These are phyloP conservation scores for Poeciliopsis presidionis DNA, from an alignment of 2,797 vertebrate species.

Conservation along the genomic window DNA sequence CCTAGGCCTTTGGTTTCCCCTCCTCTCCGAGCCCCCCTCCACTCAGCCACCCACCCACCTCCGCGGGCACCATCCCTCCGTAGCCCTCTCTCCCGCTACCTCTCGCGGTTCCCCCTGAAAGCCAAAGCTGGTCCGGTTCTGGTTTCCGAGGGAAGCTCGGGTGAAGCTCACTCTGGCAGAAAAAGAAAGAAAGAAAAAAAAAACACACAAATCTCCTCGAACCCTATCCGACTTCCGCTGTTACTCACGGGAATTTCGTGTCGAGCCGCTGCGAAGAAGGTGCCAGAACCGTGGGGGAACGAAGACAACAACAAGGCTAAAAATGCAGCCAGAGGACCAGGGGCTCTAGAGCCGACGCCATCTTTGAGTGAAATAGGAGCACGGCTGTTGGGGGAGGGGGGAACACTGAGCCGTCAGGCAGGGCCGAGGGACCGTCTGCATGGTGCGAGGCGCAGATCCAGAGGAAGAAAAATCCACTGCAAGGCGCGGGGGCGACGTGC, in stretches of 20 bases:
- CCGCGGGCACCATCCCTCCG: constrained; percentile 73
- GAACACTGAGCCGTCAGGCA: constrained; percentile 72
- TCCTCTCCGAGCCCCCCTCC: constrained; percentile 37
- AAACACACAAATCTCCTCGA: constrained; percentile 14
- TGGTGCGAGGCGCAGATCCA: constrained; percentile 71
- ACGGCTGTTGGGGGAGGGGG: constrained; percentile 82
- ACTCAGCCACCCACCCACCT: constrained; percentile 67
- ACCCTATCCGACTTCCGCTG: constrained; percentile 37
- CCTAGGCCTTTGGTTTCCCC: constrained; percentile 75
- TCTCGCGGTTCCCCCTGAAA: constrained; percentile 80
- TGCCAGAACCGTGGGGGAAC: constrained; percentile 74
- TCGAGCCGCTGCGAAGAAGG: constrained; percentile 74
- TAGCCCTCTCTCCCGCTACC: constrained; percentile 77
- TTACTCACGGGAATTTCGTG: constrained; percentile 81
- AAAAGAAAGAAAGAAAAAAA: background rate
- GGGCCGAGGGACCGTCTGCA: constrained; percentile 83
- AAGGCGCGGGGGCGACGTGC: constrained; percentile 72
- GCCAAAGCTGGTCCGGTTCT: constrained; percentile 79
- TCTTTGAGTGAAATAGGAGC: constrained; percentile 89
- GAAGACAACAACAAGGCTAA: constrained; percentile 86
- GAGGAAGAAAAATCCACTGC: constrained; percentile 71
- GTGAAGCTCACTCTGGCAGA: constrained; percentile 38
- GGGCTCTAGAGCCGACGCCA: constrained; percentile 85
- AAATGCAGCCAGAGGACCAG: constrained; percentile 84
- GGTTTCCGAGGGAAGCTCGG: constrained; percentile 65